These are phyloP conservation scores for Blennius ocellaris DNA, from an alignment of 2,113 vertebrate species.

Conservation along the genomic window DNA sequence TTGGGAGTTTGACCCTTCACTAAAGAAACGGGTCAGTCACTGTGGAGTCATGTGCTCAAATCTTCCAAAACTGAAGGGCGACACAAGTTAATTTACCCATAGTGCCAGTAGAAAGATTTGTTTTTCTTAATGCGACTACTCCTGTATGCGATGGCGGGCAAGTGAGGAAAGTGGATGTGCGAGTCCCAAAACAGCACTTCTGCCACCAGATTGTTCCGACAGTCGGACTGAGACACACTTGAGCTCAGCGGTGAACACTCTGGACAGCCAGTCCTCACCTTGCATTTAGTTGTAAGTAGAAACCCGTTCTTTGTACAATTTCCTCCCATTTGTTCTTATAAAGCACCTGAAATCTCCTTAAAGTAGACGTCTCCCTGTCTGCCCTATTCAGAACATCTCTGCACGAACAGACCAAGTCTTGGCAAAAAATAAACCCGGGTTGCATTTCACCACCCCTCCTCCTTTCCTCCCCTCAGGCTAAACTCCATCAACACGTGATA, in stretches of 20 bases:
- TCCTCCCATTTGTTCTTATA: background rate
- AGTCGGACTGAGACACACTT: constrained; percentile 39
- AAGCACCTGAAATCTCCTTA: too few relatives aligned
- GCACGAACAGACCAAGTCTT: too few relatives aligned
- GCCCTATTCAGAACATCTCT: too few relatives aligned
- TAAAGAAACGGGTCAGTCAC: constrained; percentile 1
- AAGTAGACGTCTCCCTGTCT: too few relatives aligned
- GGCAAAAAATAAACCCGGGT: too few relatives aligned
- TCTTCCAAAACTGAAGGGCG: background rate
- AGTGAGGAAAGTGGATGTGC: constrained; percentile 20
- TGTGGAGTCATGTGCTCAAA: background rate
- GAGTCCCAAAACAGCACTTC: constrained; percentile 15
- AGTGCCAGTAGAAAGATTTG: constrained; percentile 9
- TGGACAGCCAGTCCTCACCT: constrained; percentile 23
- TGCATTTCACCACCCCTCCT: background rate
- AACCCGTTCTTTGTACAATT: constrained; percentile 8
- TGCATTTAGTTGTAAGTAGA: constrained; percentile 7
- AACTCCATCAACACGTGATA: constrained; percentile 36
- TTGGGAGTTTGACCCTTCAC: constrained; percentile 1
- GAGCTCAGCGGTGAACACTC: constrained; percentile 8
- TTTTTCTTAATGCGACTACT: constrained; percentile 11
- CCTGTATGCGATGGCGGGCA: constrained; percentile 7
- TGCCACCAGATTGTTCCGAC: constrained; percentile 30
- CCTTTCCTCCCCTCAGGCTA: background rate
- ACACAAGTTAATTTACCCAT: constrained; percentile 20